Conservation (phyloP, 2,113 vertebrate species). For the Tinamus guttatus region DNA sequence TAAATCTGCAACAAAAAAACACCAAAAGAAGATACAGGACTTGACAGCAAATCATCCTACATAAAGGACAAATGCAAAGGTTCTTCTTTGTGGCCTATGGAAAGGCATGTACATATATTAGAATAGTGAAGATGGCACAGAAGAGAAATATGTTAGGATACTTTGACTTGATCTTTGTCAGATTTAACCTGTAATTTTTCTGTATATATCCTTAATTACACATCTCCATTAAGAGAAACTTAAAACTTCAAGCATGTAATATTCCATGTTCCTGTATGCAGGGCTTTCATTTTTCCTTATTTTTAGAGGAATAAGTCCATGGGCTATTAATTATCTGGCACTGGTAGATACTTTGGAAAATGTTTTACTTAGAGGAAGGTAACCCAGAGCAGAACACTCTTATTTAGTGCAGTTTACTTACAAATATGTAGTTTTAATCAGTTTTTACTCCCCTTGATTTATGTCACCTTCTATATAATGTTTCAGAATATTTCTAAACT, state of each 20-base stretch:
- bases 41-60: neutral
- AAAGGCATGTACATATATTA: neutral
- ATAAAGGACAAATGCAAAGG: neutral
- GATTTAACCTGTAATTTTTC: neutral
- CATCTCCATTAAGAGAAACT: neutral
- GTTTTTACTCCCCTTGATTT: neutral
- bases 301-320: neutral
- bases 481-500: neutral
- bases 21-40: accelerated
- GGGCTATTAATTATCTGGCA: neutral
- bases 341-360: neutral
- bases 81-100: neutral
- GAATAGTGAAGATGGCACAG: neutral
- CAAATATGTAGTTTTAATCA: neutral
- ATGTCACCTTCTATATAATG: neutral
- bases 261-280: neutral
- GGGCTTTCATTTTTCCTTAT: neutral
- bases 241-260: neutral
- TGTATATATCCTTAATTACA: neutral
- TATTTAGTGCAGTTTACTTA: neutral
- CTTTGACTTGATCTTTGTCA: neutral
- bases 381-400: neutral
- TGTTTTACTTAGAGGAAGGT: neutral
- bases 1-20: neutral
- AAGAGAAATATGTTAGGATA: neutral